These are phyloP conservation scores for Frankliniella fusca DNA, from an alignment of 2,888 invertebrate genomes.

Conservation along the genomic window DNA sequence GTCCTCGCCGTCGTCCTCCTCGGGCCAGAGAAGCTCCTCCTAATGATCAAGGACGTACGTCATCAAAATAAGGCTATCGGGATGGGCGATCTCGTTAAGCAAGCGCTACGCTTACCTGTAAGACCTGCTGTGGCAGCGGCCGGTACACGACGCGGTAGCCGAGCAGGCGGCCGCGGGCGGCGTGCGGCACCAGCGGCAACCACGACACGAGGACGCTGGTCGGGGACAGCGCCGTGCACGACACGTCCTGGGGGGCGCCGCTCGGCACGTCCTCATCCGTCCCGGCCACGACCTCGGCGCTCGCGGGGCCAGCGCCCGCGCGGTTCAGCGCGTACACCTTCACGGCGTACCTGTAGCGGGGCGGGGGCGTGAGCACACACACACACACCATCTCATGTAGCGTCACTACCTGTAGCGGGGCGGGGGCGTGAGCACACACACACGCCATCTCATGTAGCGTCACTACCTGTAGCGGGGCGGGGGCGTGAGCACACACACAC, in stretches of 20 bases:
- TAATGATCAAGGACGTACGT: no score
- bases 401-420: no score
- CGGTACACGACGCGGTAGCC: slow-evolving; percentile 48
- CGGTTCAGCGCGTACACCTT: slow-evolving; percentile 42
- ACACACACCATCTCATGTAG: no score
- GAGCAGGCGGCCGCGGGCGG: slow-evolving; percentile 48
- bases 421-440: background rate
- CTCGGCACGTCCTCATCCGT: slow-evolving; percentile 47
- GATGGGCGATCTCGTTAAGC: no score
- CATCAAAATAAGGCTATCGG: no score
- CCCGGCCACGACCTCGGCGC: slow-evolving; percentile 37
- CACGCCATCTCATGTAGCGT: no score
- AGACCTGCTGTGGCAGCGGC: slow-evolving; percentile 39
- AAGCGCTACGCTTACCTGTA: background rate
- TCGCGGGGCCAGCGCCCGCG: slow-evolving; percentile 41
- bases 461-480: no score
- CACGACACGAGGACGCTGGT: slow-evolving; percentile 48
- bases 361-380: slow-evolving; percentile 6
- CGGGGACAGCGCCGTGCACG: slow-evolving; percentile 47
- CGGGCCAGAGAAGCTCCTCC: slow-evolving; percentile 5
- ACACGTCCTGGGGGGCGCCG: slow-evolving; percentile 47
- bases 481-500: background rate
- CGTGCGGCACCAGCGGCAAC: slow-evolving; percentile 47
- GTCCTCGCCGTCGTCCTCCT: background rate
- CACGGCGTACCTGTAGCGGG: slow-evolving; percentile 40